Evolutionary conservation across 2,797 vertebrate genomes (phyloP), one percentile per base, ranked within the genome.

Genomic region (Oreochromis mossambicus): DNA sequence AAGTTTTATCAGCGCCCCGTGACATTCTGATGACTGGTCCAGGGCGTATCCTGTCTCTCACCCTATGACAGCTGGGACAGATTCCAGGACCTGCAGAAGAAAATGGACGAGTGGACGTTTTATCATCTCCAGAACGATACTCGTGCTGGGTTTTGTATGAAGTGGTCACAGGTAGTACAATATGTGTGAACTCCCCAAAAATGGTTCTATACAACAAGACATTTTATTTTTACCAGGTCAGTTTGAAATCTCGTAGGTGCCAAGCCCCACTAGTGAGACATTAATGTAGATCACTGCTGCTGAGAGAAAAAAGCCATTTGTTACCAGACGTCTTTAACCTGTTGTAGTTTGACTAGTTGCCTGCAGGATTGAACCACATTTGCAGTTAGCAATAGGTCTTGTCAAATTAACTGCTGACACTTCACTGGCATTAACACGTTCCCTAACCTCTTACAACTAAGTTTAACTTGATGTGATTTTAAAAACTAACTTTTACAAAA

Each of bases 381-480:
- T 38, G 19, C 61, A 14, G 61, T 41, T 14, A 0, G 29, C 11
- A 3, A 32, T 1, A 0, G 17, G 56, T 24, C 32, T 34, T 61
- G 17, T 61, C 56, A 29, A 5, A 58, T 0, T 34, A 7, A 11
- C 32, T n/a, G 17, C 32, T 61, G 56, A n/a, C 32, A 36, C 56
- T 34, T 24, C 36, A 0, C 14, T 70, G 66, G 9, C 21, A 70
- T 29, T 12, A 73, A 12, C 9, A 26, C 24, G 0, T 48, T 73
- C 19, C 17, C 32, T 11, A 3, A 6, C 32, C 15, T 58, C 56
- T 15, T 46, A 3, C 14, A 17, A 11, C 21, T 6, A 43, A 10
- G n/a, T 43, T 70, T 46, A 46, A 70, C 38, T 6, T 61, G 29
- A 19, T 61, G 56, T 61, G 32, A 1, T 36, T 61, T 0, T 61